Conservation (phyloP, 2,797 vertebrate genomes). For the Cetoscarus ocellatus region DNA sequence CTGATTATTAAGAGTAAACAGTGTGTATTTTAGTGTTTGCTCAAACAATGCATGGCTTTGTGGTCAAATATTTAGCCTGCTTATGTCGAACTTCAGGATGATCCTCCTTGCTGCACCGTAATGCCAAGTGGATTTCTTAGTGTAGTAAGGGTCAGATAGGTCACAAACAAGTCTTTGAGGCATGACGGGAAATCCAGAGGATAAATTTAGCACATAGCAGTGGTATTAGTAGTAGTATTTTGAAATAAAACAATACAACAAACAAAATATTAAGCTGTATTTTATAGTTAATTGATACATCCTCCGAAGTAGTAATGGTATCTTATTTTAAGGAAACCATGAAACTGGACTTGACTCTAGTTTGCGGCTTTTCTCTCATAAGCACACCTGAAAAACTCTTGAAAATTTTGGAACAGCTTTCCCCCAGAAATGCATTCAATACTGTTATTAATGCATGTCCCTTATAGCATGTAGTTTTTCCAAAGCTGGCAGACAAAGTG, state of each 20-base stretch:
- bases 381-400: too few relatives aligned
- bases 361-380: not conserved
- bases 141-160: conserved; percentile 10
- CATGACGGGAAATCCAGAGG: not conserved
- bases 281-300: not conserved
- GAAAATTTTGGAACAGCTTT: too few relatives aligned
- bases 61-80: conserved; percentile 46
- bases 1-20: conserved; percentile 1
- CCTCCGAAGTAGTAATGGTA: too few relatives aligned
- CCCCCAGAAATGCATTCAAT: too few relatives aligned
- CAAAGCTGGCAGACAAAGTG: too few relatives aligned
- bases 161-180: conserved; percentile 14
- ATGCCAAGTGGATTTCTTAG: conserved; percentile 12
- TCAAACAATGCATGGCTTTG: conserved; percentile 30
- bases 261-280: not conserved
- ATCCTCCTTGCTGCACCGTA: conserved; percentile 18
- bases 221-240: not conserved
- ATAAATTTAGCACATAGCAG: not conserved
- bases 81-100: conserved; percentile 43
- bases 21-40: conserved; percentile 5
- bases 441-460: too few relatives aligned
- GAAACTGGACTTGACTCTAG: conserved; percentile 34
- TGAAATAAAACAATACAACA: not conserved
- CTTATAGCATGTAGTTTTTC: too few relatives aligned
- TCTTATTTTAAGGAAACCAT: too few relatives aligned